Conservation (phyloP, 1,140 invertebrate species). For the Macrocentrus cingulum region DNA sequence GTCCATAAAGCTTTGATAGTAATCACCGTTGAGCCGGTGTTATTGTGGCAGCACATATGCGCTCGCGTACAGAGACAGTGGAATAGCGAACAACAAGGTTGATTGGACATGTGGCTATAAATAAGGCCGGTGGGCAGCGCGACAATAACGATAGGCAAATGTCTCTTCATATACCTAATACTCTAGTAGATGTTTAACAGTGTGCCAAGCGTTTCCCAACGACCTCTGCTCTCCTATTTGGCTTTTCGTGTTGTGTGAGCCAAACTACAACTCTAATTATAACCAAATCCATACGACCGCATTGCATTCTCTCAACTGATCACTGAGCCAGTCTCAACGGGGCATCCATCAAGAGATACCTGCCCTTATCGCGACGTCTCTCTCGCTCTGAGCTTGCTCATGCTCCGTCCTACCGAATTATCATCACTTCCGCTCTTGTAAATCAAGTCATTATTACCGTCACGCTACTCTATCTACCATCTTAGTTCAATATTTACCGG, state of each 20-base stretch:
- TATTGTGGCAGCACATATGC: too few relatives aligned
- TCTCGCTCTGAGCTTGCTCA: neutral
- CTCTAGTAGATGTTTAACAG: too few relatives aligned
- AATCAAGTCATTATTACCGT: conserved; percentile 17
- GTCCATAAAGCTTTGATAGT: neutral
- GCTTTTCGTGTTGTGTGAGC: neutral
- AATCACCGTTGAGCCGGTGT: neutral
- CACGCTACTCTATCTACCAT: conserved; percentile 4
- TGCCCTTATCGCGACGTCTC: neutral
- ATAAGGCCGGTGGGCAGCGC: conserved; percentile 23
- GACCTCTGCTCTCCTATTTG: neutral
- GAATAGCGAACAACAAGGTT: conserved; percentile 18
- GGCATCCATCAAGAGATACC: neutral
- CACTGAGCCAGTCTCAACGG: conserved; percentile 11
- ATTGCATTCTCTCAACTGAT: conserved; percentile 32
- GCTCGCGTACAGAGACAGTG: neutral
- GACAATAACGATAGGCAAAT: conserved; percentile 36
- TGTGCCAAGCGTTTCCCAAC: conserved; percentile 48
- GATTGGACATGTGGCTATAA: conserved; percentile 23
- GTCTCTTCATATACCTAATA: too few relatives aligned
- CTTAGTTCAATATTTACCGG: neutral
- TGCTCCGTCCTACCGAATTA: conserved; percentile 8
- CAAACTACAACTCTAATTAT: conserved; percentile 39
- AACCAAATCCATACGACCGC: conserved; percentile 39
- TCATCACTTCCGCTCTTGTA: conserved; percentile 12